A percentile compares a stretch with the other conserved stretches of the same genome.
These are phyloP conservation scores for Ophiothrix spiculata DNA, from an alignment of 35 echinoderm and acorn worm genomes.

Conservation along the genomic window DNA sequence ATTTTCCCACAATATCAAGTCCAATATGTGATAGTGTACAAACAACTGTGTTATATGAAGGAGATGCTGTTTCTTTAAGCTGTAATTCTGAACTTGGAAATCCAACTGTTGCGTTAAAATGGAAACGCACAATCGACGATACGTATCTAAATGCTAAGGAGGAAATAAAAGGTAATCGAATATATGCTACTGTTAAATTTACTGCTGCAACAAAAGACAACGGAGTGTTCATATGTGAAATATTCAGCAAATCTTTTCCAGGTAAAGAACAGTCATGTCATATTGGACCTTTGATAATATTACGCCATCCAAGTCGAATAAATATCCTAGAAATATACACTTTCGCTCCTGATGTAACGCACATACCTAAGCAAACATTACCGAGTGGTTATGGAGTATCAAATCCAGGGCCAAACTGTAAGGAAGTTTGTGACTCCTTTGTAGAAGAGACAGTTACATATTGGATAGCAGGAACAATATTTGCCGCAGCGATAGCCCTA, in stretches of 20 bases:
- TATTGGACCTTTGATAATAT: not conserved
- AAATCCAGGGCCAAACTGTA: not conserved
- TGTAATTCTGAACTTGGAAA: not conserved
- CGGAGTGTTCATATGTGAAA: not conserved
- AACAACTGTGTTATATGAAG: not conserved
- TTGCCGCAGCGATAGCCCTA: not conserved
- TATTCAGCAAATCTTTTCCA: not conserved
- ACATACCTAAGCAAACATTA: too few relatives aligned
- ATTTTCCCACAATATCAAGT: not conserved
- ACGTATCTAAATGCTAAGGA: not conserved
- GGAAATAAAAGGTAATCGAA: not conserved
- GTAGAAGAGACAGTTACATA: not conserved
- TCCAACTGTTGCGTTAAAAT: not conserved
- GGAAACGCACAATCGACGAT: not conserved
- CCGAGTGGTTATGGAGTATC: too few relatives aligned
- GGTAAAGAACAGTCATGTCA: not conserved
- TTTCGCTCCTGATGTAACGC: too few relatives aligned
- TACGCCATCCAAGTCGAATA: not conserved
- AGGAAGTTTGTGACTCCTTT: not conserved
- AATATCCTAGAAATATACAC: not conserved
- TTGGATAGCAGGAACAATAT: not conserved
- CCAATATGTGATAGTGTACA: not conserved
- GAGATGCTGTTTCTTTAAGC: not conserved
- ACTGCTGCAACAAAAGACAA: not conserved
- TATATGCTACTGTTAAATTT: not conserved